Base-by-base conservation (phyloP, 2,797 vertebrate genomes). In the Ficedula albicollis region DNA sequence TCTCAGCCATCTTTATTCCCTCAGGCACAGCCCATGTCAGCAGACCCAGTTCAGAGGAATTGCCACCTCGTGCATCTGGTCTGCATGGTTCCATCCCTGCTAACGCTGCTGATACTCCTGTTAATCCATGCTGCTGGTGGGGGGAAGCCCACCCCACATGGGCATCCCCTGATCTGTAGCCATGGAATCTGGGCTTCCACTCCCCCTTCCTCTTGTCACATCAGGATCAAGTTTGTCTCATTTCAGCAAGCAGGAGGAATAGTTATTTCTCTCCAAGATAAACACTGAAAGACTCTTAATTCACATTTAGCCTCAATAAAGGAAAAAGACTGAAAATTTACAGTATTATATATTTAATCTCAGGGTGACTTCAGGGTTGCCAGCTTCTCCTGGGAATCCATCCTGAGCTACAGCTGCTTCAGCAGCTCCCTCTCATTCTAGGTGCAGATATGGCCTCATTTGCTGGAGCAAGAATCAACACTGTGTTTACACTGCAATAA, bases 31-130 rank as follows among this genome's bases (percentile, higher is more conserved):
- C n/a, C 7, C 15, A 29, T 23, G 0, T 0, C 25, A 62, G 66
- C 76, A 91, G 59, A 52, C 18, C 13, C 34, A 20, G 2, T 64
- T 84, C 60, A 23, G 73, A 69, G 58, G 58, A 89, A 5, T 25
- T 70, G 5, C n/a, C 56, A 17, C 19, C 18, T 84, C 30, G 6
- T 30, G 26, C 1, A 0, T 29, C n/a, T 79, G 29, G 17, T 52
- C 44, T 7, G 3, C 21, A 10, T 0, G 0, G 56, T 58, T 44
- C 52, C 13, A 9, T 15, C 46, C 15, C 49, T 64, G 25, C 34
- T 36, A 22, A 60, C 0, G 0, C 6, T 32, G 15, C 32, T 9
- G 30, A 23, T 54, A 46, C 15, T 69, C 66, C 67, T 85, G 19
- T 17, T 52, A 63, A 11, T 43, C 5, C 14, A 32, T 29, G 27